These are phyloP conservation scores for Drosophila carrolli DNA, from an alignment of 1,140 invertebrate genomes.

Conservation along the genomic window DNA sequence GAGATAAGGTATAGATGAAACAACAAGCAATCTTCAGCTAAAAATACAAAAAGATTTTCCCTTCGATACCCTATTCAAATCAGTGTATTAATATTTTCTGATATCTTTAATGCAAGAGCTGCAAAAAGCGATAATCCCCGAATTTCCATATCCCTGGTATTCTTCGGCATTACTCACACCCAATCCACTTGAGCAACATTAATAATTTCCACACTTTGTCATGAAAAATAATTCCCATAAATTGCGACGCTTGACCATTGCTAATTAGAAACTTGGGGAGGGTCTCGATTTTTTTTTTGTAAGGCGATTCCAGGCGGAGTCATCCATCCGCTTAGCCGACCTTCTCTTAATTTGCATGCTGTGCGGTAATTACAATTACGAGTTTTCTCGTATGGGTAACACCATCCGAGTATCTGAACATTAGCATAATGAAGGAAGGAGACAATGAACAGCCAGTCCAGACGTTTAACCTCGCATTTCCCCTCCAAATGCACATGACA, in stretches of 20 bases:
- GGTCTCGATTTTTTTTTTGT: constrained; percentile 9
- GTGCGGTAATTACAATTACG: constrained; percentile 47
- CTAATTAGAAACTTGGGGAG: constrained; percentile 46
- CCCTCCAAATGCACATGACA: constrained; percentile 32
- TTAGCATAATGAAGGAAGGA: constrained; percentile 64
- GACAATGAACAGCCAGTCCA: constrained; percentile 24
- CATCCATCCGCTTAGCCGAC: constrained; percentile 10
- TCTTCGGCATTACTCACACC: constrained; percentile 27
- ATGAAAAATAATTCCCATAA: constrained; percentile 43
- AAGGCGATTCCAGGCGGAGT: constrained; percentile 18
- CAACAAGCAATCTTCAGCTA: too few species aligned
- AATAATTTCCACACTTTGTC: constrained; percentile 35
- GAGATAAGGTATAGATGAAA: too few species aligned
- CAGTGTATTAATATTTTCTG: too few species aligned
- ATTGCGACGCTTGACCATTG: constrained; percentile 48
- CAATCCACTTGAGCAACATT: constrained; percentile 37
- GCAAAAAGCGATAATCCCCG: not conserved
- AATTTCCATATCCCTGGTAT: constrained; percentile 6
- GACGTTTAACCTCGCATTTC: constrained; percentile 26
- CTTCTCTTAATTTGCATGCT: constrained; percentile 69
- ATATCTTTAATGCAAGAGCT: too few species aligned
- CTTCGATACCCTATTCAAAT: too few species aligned
- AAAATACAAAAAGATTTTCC: too few species aligned
- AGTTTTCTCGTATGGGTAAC: not conserved
- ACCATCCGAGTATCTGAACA: constrained; percentile 35